A percentile compares a stretch with the other conserved stretches of the same genome.
Evolutionary conservation across 2,888 invertebrate species (phyloP).

Genomic region (Alentia gelatinosa): DNA sequence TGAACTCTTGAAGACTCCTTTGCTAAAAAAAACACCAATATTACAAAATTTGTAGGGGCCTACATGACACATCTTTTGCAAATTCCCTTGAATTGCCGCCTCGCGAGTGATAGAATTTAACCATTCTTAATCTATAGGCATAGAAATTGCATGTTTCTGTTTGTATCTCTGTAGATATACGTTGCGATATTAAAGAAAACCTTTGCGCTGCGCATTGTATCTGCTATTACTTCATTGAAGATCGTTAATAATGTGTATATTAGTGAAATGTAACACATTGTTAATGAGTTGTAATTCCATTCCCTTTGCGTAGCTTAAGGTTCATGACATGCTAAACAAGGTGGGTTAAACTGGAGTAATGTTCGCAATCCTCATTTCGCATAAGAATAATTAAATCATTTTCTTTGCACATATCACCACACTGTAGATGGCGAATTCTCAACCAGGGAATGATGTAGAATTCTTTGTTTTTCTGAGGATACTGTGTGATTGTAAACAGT

Average conservation of each 20-base stretch:
- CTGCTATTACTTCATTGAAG: neutral
- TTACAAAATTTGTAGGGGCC: neutral
- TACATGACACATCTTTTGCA: neutral
- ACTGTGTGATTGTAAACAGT: neutral
- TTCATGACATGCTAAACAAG: conserved; percentile 36
- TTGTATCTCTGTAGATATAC: neutral
- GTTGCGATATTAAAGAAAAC: no score
- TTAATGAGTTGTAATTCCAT: conserved; percentile 39
- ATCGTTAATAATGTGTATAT: neutral
- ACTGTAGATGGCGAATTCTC: neutral
- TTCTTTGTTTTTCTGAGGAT: neutral
- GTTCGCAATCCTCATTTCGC: neutral
- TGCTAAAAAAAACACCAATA: neutral
- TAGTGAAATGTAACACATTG: neutral
- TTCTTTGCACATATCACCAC: neutral
- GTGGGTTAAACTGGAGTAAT: conserved; percentile 2
- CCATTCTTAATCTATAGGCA: neutral
- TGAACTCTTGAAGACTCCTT: no score
- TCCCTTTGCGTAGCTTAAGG: conserved; percentile 22
- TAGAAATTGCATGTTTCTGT: neutral
- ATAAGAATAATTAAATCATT: neutral
- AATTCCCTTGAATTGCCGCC: no score
- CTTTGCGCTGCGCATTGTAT: neutral
- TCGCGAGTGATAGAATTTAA: no score
- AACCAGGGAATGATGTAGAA: neutral